phyloP scores from a whole-genome alignment of 2,113 vertebrate genomes.

The Garra rufa region DNA sequence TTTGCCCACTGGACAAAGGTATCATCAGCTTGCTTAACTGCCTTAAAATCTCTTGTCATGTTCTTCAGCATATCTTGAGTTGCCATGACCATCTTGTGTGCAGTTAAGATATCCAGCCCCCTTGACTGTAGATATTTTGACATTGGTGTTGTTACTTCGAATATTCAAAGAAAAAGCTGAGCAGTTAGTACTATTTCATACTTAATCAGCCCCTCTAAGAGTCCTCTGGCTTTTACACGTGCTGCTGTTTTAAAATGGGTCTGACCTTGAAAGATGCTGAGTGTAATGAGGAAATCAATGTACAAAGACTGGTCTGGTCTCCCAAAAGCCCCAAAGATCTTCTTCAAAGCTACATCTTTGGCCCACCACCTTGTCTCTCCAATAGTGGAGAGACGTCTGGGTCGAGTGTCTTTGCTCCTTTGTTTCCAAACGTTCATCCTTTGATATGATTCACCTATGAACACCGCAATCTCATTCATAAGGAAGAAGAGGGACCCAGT shows the following conservation, averaged over 20 bases:
- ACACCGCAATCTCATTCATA: slow-evolving; percentile 25
- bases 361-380: slow-evolving; percentile 17
- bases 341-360: slow-evolving; percentile 8
- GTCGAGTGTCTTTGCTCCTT: background rate
- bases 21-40: too few species aligned
- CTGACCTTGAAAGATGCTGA: background rate
- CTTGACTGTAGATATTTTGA: too few species aligned
- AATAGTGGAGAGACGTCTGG: slow-evolving; percentile 25
- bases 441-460: slow-evolving; percentile 7
- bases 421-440: slow-evolving; percentile 25
- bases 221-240: too few species aligned
- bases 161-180: too few species aligned
- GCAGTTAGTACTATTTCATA: too few species aligned
- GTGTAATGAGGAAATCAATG: slow-evolving; percentile 29
- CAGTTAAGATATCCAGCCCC: too few species aligned
- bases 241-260: too few species aligned
- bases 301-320: slow-evolving; percentile 16
- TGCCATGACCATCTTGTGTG: too few species aligned
- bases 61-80: too few species aligned
- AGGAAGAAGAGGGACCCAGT: slow-evolving; percentile 44
- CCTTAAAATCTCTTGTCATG: too few species aligned
- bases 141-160: too few species aligned
- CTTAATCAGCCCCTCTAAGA: background rate
- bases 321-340: slow-evolving; percentile 48
- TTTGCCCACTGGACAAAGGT: too few species aligned